Percentiles rank a stretch among this genome's conserved stretches.
These are phyloP conservation scores for Calypte anna DNA, from an alignment of 2,113 vertebrate species.

Conservation along the genomic window DNA sequence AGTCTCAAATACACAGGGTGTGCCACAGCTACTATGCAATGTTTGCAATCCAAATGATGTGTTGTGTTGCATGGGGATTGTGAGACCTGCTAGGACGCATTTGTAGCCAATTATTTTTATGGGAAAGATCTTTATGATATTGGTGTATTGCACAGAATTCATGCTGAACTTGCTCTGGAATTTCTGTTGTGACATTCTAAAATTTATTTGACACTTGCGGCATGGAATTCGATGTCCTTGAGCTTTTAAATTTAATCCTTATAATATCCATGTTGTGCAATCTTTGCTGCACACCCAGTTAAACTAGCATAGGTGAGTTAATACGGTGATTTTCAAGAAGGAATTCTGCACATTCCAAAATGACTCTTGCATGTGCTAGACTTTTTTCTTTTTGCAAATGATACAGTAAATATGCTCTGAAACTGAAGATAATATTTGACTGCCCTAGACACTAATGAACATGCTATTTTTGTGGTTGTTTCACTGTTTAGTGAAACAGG, in stretches of 20 bases:
- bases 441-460: slow-evolving; percentile 17
- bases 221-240: neutral
- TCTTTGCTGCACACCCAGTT: neutral
- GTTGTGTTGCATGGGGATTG: neutral
- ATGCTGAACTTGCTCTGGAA: neutral
- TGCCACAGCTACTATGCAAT: neutral
- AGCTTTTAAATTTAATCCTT: slow-evolving; percentile 12
- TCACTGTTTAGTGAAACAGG: neutral
- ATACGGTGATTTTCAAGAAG: neutral
- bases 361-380: neutral
- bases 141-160: neutral
- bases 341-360: neutral
- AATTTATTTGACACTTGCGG: neutral
- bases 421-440: slow-evolving; percentile 26
- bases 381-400: slow-evolving; percentile 5
- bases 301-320: neutral
- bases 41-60: neutral
- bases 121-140: neutral
- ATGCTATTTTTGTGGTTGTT: neutral
- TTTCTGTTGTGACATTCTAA: slow-evolving; percentile 9
- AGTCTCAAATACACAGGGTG: neutral
- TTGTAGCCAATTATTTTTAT: slow-evolving; percentile 19
- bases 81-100: neutral
- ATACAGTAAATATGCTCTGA: neutral
- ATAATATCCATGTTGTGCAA: neutral